phyloP scores from a whole-genome alignment of 2,888 invertebrate species.

The Cheilosia variabilis region DNA sequence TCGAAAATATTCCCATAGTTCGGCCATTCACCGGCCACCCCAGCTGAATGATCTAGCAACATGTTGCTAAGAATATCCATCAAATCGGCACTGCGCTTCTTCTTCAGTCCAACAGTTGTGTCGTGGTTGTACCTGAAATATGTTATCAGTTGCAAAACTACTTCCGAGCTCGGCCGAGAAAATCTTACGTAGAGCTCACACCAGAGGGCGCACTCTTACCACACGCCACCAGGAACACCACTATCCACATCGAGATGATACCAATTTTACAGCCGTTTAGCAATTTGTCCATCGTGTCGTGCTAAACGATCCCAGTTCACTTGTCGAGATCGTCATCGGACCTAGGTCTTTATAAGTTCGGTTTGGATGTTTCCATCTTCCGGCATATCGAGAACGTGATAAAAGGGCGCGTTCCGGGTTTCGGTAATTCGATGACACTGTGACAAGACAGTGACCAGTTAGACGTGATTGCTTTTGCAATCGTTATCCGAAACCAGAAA shows the following conservation, averaged over 20 bases:
- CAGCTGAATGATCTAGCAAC: constrained; percentile 7
- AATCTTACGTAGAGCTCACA: constrained; percentile 26
- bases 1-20: not conserved
- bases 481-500: constrained; percentile 23
- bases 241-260: constrained; percentile 13
- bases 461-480: constrained; percentile 41
- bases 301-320: constrained; percentile 7
- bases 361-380: constrained; percentile 15
- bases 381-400: constrained; percentile 55
- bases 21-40: not conserved
- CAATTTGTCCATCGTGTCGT: constrained; percentile 32
- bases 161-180: not conserved
- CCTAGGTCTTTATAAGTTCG: constrained; percentile 51
- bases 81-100: constrained; percentile 28
- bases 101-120: not conserved
- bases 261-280: constrained; percentile 2
- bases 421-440: constrained; percentile 34
- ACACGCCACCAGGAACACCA: constrained; percentile 3
- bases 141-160: not conserved
- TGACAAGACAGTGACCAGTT: constrained; percentile 2
- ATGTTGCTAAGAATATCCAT: constrained; percentile 45
- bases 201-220: constrained; percentile 19
- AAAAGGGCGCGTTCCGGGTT: not conserved
- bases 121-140: constrained; percentile 2
- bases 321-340: constrained; percentile 6